A percentile compares a stretch with the other conserved stretches of the same genome.
Evolutionary conservation across 2,888 invertebrate genomes (phyloP).

Genomic region (Protula sp.): DNA sequence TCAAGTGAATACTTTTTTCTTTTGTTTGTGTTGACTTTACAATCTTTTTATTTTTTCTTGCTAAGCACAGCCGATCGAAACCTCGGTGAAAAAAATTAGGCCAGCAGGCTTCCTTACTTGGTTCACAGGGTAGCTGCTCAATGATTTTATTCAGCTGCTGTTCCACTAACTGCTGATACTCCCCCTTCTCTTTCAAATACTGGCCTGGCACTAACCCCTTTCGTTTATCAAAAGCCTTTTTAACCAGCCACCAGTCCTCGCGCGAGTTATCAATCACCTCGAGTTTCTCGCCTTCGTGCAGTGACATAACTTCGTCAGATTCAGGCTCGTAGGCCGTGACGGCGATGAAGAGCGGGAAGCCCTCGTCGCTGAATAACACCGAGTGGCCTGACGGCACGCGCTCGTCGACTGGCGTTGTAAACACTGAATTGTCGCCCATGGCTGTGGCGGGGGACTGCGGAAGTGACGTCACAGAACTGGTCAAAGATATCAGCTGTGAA

Average conservation of each 20-base stretch:
- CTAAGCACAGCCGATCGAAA: no score
- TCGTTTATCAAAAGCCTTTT: slow-evolving; percentile 21
- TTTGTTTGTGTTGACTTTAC: no score
- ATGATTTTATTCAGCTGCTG: slow-evolving; percentile 14
- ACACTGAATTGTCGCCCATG: neutral
- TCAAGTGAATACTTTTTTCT: no score
- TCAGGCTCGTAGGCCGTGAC: slow-evolving; percentile 25
- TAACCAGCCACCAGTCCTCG: slow-evolving; percentile 26
- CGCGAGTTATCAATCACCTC: slow-evolving; percentile 22
- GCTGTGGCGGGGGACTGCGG: neutral
- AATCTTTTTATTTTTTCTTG: no score
- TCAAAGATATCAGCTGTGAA: no score
- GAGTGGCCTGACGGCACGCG: neutral
- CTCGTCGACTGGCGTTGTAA: neutral
- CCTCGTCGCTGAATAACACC: neutral
- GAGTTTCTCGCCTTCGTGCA: slow-evolving; percentile 29
- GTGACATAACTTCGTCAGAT: slow-evolving; percentile 26
- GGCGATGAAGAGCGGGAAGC: slow-evolving; percentile 20
- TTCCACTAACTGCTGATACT: slow-evolving; percentile 18
- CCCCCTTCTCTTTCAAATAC: slow-evolving; percentile 18
- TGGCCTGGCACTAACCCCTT: slow-evolving; percentile 23
- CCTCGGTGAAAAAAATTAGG: no score
- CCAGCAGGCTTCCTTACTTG: slow-evolving; percentile 14
- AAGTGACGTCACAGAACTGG: neutral
- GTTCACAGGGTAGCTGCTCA: slow-evolving; percentile 11